Evolutionary conservation across 2,113 vertebrate species (phyloP).

Genomic region (Phocoena sinus): DNA sequence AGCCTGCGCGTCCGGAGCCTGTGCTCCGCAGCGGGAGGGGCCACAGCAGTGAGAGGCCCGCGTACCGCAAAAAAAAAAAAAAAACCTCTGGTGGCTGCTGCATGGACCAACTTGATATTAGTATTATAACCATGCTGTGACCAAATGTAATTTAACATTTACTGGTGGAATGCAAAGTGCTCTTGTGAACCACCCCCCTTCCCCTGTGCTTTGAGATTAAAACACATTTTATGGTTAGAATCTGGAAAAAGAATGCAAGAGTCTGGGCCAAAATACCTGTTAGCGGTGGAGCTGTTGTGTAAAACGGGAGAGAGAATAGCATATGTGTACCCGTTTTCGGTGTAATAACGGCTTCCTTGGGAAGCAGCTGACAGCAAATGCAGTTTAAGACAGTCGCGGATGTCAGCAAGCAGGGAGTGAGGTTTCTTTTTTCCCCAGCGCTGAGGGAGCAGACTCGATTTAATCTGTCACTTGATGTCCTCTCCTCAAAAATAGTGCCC

Average conservation of each 20-base stretch:
- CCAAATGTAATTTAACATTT: not conserved
- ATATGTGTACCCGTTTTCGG: fast-evolving
- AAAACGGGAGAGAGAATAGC: not conserved
- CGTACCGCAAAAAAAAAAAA: too few relatives aligned
- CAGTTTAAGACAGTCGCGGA: not conserved
- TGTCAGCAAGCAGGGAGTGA: not conserved
- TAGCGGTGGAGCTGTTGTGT: not conserved
- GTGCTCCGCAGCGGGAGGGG: too few relatives aligned
- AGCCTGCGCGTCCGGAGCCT: too few relatives aligned
- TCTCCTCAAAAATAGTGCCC: slow-evolving; percentile 49
- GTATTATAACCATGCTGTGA: not conserved
- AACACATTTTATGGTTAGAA: not conserved
- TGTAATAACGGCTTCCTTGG: not conserved
- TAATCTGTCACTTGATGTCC: slow-evolving; percentile 51
- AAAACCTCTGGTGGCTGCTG: fast-evolving
- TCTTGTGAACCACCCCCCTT: not conserved
- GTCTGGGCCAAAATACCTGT: not conserved
- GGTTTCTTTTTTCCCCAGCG: not conserved
- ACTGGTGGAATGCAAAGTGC: not conserved
- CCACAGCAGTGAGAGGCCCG: too few relatives aligned
- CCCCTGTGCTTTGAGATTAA: not conserved
- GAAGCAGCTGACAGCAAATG: not conserved
- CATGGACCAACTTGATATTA: not conserved
- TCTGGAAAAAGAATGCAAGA: not conserved
- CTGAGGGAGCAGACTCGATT: not conserved